Evolutionary conservation across 2,888 invertebrate species (phyloP), one percentile per base, ranked within the genome.

Genomic region (Latheticus oryzae): DNA sequence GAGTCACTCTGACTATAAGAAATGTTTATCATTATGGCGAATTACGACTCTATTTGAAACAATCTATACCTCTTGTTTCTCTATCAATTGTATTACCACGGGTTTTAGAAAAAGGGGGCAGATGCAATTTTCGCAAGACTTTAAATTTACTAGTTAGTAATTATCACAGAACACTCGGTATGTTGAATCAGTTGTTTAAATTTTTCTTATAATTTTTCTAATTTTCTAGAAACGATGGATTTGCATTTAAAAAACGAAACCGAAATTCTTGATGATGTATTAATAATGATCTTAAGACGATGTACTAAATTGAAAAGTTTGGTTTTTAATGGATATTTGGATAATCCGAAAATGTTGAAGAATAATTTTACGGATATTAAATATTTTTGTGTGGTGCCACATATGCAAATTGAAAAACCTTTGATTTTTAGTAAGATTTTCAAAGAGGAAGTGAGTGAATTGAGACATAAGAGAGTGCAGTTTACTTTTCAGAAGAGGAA

Each of bases 21-120:
- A 69, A 72, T 47, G 76, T 81, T 62, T 78, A 79, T 38, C 79
- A 81, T 63, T 77, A 77, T 63, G 81, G 81, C 60, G 80, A 81
- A 57, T 76, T 81, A 61, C 73, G 71, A 61, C 74, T 77, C 51
- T 73, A 82, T 40, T 68, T 82, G 45, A 69, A 78, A 56, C 78
- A 78, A n/a, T 76, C 78, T 32, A 76, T 82, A 28, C 82, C 82
- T 0, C 65, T 82, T 43, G 73, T 75, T 16, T 74, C 76, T 42
- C 80, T 82, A 64, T 76, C 79, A 24, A 72, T 82, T 73, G 76
- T 74, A 58, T 77, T 78, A 52, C 79, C 79, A 8, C 73, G 76
- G 59, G 77, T 78, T 23, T 81, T 79, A 79, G 79, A 82, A 54
- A 81, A 81, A 63, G 77, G 76, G 61, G 75, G 76, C 59, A 79